phyloP scores from a whole-genome alignment of 2,888 invertebrate species.

The Sarcophaga variegata region DNA sequence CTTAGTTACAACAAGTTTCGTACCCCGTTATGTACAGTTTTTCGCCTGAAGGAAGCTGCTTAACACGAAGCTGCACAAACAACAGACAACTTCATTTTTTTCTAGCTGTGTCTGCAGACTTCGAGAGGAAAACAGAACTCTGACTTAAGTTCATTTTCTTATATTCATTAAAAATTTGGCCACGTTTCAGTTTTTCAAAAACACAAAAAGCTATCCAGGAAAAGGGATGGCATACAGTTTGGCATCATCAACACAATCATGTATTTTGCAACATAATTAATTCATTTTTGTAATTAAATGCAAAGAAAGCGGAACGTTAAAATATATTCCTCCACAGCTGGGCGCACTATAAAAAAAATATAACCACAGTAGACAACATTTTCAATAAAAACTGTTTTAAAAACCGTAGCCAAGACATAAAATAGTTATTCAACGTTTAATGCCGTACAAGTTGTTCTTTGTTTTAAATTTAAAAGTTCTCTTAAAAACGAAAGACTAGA shows the following conservation, averaged over 20 bases:
- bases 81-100: no score
- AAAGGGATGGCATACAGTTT: background rate
- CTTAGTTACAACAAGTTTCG: no score
- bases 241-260: constrained; percentile 42
- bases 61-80: no score
- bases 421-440: background rate
- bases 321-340: constrained; percentile 39
- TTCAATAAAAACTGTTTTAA: background rate
- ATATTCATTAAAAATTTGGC: background rate
- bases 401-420: background rate
- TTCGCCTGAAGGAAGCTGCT: no score
- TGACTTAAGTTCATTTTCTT: no score
- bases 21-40: no score
- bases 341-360: background rate
- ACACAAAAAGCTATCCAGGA: no score
- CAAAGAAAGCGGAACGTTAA: constrained; percentile 49
- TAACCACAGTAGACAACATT: background rate
- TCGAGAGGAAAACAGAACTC: no score
- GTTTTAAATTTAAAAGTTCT: background rate
- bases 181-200: background rate
- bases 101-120: no score
- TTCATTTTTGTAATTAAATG: constrained; percentile 66
- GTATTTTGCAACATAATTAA: constrained; percentile 61
- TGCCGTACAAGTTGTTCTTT: no score
- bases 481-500: background rate